Base-by-base conservation (phyloP, 1,140 invertebrate genomes). In the Stenopsyche tienmushanensis region DNA sequence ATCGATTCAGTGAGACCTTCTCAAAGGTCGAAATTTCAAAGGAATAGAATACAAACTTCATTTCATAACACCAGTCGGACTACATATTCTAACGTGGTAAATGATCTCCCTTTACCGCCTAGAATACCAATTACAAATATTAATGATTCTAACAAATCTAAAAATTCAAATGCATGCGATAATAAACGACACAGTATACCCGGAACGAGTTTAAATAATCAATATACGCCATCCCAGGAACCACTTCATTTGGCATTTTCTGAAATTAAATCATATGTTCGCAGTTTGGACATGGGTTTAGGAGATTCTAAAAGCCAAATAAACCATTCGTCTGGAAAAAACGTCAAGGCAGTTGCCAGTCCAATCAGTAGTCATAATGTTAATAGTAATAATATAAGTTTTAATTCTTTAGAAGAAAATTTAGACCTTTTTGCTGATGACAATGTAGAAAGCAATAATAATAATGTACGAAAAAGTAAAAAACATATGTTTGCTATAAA, bases 241-340 rank as follows among this genome's bases (percentile, higher is more conserved):
- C 91, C 91, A 1, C 85, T 93, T 60, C 91, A 93, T 73, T 90
- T 94, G 86, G 92, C 91, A 8, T 76, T 94, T 17, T 88, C 92
- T 64, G 91, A 94, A 78, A 91, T 94, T 66, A 84, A 90, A 66
- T 87, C 90, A 71, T 91, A 92, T 75, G 79, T 92, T 65, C 88
- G 91, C 62, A 90, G 88, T 0, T 76, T 92, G 13, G 91, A 91
- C 73, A 90, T 89, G 3, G 89, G 86, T 74, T 87, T 85, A 75
- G 86, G 81, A 65, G 80, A 83, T 66, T 78, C 81, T 7, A 76
- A 80, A 65, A 76, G 74, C 49, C 73, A 75, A 55, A 49, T 54
- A 3, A 60, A 20, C 23, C 39, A 39, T 54, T 71, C 44, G 64
- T 29, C 69, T 15, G 71, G 72, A 21, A 78, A 77, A 60, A 78